Base-by-base conservation (phyloP, 2,888 invertebrate species). In the Sphaerophoria taeniata region DNA sequence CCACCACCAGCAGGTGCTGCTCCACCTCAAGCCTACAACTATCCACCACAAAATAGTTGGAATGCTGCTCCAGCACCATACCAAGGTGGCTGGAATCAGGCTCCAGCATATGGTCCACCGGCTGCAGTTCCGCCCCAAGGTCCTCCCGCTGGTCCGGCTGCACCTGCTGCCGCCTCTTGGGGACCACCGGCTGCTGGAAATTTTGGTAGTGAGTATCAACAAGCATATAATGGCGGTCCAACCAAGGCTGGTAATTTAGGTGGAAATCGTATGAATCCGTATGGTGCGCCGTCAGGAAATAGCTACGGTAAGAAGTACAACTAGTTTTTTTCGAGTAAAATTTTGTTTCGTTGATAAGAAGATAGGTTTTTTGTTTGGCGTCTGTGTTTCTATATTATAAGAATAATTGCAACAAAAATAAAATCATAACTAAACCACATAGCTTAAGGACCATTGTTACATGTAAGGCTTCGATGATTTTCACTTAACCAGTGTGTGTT, bases 221-320 rank as follows among this genome's bases (percentile, higher is more conserved):
- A 97, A 91, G 94, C 95, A 72, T 97, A 95, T 90, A 94, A 95
- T 6, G 97, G 96, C 51, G 97, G 97, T 4, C 96, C 97, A 0
- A 94, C 97, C 92, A 94, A 97, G 87, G 94, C 94, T 89, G 95
- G 95, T 69, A 89, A 95, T 94, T 92, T 95, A 93, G 90, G 94
- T 94, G 88, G 88, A 61, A 96, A 90, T 95, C 96, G 87, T 95
- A 96, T 92, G 95, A 96, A 93, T 92, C 93, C 94, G 93, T 94
- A 94, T 81, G 87, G 87, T 69, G 89, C 89, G 16, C 87, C 88
- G 16, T 82, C 90, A 43, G 87, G 89, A 72, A 89, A 89, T 60
- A 88, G 89, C 78, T 90, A 89, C 87, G 91, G 91, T 90, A 89
- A 88, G 88, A 84, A 84, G 80, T 80, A 79, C 75, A 84, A 74